These are phyloP conservation scores for Acrobasis consociella DNA, from an alignment of 2,888 invertebrate species.

Conservation along the genomic window DNA sequence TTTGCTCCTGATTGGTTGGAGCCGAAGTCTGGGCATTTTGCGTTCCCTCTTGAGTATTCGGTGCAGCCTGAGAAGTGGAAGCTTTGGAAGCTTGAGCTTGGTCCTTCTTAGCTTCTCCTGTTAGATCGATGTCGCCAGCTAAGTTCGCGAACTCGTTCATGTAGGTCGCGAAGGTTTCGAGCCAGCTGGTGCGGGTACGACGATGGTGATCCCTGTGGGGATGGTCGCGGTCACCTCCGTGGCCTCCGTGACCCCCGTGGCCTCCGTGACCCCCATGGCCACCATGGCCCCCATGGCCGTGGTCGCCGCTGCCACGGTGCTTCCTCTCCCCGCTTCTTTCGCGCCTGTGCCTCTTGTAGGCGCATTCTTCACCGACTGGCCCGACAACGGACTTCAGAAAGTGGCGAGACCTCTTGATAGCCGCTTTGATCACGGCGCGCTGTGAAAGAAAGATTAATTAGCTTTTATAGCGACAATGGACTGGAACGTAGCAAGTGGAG, in stretches of 20 bases:
- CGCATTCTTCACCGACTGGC: slow-evolving; percentile 44
- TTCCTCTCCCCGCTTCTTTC: slow-evolving; percentile 51
- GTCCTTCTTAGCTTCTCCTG: slow-evolving; percentile 3
- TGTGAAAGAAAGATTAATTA: slow-evolving; percentile 35
- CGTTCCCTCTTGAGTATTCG: slow-evolving; percentile 14
- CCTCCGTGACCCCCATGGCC: slow-evolving; percentile 40
- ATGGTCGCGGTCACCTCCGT: slow-evolving; percentile 41
- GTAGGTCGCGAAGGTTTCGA: slow-evolving; percentile 73
- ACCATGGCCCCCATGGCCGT: slow-evolving; percentile 32
- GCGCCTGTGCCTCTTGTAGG: slow-evolving; percentile 50
- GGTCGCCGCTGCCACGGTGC: slow-evolving; percentile 37
- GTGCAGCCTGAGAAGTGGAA: slow-evolving; percentile 30
- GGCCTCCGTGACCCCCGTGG: slow-evolving; percentile 43
- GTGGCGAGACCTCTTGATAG: slow-evolving; percentile 66
- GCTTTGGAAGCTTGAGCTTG: slow-evolving; percentile 24
- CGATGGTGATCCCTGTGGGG: slow-evolving; percentile 35
- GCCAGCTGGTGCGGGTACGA: slow-evolving; percentile 62
- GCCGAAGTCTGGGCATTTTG: slow-evolving; percentile 31
- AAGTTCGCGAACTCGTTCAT: slow-evolving; percentile 81
- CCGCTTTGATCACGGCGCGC: slow-evolving; percentile 60
- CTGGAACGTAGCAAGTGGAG: too few species aligned
- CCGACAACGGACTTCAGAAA: slow-evolving; percentile 58
- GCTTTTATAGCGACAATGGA: too few species aligned
- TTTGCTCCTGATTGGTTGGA: slow-evolving; percentile 28
- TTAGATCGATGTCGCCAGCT: slow-evolving; percentile 61